A percentile compares a stretch with the other conserved stretches of the same genome.
These are phyloP conservation scores for Mormyrus lacerda DNA, from an alignment of 2,113 vertebrate genomes.

Conservation along the genomic window DNA sequence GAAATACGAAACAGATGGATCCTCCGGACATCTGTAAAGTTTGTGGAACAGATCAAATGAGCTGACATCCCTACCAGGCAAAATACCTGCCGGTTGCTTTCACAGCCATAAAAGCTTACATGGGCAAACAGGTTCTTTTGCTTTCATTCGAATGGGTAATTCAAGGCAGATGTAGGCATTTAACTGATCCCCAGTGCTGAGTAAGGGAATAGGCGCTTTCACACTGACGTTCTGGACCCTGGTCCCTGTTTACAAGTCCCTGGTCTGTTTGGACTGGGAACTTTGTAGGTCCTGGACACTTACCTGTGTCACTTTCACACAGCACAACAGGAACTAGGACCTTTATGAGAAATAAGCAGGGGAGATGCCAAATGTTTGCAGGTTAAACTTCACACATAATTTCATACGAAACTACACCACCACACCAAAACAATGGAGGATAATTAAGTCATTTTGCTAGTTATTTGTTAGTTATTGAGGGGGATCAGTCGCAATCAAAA, in stretches of 20 bases:
- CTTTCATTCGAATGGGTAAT: background rate
- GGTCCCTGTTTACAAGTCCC: background rate
- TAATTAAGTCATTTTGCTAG: background rate
- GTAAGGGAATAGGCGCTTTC: background rate
- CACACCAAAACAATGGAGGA: background rate
- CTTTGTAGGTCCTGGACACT: background rate
- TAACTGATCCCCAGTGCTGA: background rate
- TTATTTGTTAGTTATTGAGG: background rate
- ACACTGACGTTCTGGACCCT: background rate
- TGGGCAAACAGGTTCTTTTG: background rate
- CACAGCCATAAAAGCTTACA: background rate
- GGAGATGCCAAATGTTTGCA: background rate
- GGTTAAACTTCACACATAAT: background rate
- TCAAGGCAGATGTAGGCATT: background rate
- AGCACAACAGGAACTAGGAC: background rate
- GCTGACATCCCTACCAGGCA: background rate
- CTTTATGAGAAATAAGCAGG: background rate
- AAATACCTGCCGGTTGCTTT: background rate
- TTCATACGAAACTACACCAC: background rate
- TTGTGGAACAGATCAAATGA: background rate
- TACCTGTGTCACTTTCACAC: too few species aligned
- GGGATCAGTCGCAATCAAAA: background rate
- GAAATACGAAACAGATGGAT: background rate
- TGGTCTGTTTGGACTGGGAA: background rate
- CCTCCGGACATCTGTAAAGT: background rate